Base-by-base conservation (phyloP, 1,140 invertebrate species). In the Mylabris phalerata region DNA sequence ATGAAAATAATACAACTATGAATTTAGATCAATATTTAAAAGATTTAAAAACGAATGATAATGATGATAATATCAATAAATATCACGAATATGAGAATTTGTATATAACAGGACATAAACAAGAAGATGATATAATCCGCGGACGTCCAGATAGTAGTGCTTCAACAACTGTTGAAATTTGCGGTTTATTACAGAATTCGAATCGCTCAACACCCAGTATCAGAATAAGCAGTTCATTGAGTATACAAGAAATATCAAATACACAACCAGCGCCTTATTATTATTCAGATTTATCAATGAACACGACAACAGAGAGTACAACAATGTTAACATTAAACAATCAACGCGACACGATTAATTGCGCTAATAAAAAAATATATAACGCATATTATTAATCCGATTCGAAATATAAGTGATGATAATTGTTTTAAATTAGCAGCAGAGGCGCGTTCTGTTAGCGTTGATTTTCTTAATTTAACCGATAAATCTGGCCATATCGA, bases 301-400 rank as follows among this genome's bases (percentile, higher is more conserved):
- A 68, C 57, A 61, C 65, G 19, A 19, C 19, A 19, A 19, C 1
- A 63, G 67, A 57, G 40, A 62, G 59, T 9, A 61, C 61, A 41
- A 60, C 50, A 38, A 60, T 65, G 24, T 61, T 68, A 54, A 73
- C 70, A 25, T 59, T 72, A n/a, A 88, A 89, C 62, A 89, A 89
- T 72, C 86, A 88, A 70, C 74, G 86, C 48, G 80, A 78, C 11
- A 66, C 64, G 26, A 73, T 77, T 40, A 75, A 77, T 27, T 74
- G 80, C 60, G 19, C 19, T 19, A 82, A 83, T 71, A 86, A 90
- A 77, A n/a, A 77, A 85, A 70, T 85, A 88, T 70, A 86, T 90
- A 49, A 84, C 85, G 4, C 81, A 87, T 59, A 89, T 90, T 63
- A 85, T 90, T 39, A 91, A 92, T 72, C 86, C 86, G 3, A 90